A percentile compares a stretch with the other conserved stretches of the same genome.
Conservation (phyloP, 2,888 invertebrate species). For the Chaitophorus viminalis region DNA sequence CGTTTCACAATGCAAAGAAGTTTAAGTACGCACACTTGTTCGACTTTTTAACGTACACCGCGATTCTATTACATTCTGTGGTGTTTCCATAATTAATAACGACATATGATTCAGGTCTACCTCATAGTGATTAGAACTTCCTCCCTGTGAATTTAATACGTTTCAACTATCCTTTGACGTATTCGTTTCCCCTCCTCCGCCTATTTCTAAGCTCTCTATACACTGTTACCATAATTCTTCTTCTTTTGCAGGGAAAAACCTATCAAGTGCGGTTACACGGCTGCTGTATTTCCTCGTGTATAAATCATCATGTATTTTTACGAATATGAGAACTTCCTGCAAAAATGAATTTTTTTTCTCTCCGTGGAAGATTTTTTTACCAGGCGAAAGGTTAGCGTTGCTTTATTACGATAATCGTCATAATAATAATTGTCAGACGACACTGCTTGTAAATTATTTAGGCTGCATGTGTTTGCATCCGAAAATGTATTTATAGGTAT, state of each 20-base stretch:
- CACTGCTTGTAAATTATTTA: conserved; percentile 40
- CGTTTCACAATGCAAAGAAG: too few species aligned
- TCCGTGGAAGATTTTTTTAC: conserved; percentile 15
- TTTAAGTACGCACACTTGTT: too few species aligned
- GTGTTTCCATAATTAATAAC: conserved; percentile 8
- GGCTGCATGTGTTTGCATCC: conserved; percentile 46
- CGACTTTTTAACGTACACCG: not conserved
- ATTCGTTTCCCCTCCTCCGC: not conserved
- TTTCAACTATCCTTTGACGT: conserved; percentile 36
- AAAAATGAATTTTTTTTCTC: conserved; percentile 49
- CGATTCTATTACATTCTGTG: not conserved
- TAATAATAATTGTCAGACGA: conserved; percentile 58
- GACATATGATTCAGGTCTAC: conserved; percentile 41
- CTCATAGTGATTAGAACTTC: conserved; percentile 34
- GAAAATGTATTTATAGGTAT: conserved; percentile 48
- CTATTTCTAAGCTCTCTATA: not conserved
- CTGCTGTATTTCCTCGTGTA: conserved; percentile 25
- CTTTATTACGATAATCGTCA: conserved; percentile 10
- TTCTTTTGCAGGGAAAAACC: conserved; percentile 22
- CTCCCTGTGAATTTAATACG: conserved; percentile 4
- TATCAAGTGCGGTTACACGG: conserved; percentile 15
- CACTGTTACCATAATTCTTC: not conserved
- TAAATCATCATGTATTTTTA: conserved; percentile 33
- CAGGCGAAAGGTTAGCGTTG: conserved; percentile 32
- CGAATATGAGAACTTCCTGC: conserved; percentile 60